Conservation (phyloP, 2,888 invertebrate species). For the Drosophila nr. medialis region DNA sequence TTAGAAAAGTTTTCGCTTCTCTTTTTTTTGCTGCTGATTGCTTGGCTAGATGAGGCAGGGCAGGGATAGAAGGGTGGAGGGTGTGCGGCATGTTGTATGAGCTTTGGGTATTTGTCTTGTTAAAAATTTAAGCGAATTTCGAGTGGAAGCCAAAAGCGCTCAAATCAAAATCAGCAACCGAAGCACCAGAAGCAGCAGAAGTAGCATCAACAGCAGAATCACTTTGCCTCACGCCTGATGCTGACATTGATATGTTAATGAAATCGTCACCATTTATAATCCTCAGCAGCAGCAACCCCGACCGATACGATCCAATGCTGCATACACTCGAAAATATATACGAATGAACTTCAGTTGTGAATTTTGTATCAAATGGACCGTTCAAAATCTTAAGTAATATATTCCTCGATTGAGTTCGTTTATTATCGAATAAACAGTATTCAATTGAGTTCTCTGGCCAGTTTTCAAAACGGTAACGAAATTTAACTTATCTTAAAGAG, state of each 20-base stretch:
- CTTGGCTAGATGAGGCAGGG: conserved; percentile 15
- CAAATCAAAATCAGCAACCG: conserved; percentile 49
- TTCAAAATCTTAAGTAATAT: too few relatives aligned
- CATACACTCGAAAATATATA: not conserved
- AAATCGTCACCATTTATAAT: conserved; percentile 58
- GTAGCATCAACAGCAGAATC: conserved; percentile 14
- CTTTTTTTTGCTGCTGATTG: conserved; percentile 34
- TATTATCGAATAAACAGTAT: not conserved
- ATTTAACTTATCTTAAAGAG: not conserved
- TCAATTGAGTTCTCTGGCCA: not conserved
- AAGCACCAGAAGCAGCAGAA: conserved; percentile 34
- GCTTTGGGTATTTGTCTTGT: conserved; percentile 79
- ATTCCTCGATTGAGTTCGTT: not conserved
- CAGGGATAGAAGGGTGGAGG: not conserved
- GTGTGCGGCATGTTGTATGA: conserved; percentile 33
- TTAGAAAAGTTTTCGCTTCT: conserved; percentile 73
- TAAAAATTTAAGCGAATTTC: conserved; percentile 81
- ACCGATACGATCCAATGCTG: conserved; percentile 3
- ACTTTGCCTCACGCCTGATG: conserved; percentile 32
- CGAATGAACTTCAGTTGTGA: not conserved
- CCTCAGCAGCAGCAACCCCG: conserved; percentile 49
- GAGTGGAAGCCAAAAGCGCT: conserved; percentile 67
- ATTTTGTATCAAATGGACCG: not conserved
- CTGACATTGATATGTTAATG: conserved; percentile 81
- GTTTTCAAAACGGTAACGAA: not conserved